Conservation (phyloP, 1,140 invertebrate species). For the Tribolium madens region DNA sequence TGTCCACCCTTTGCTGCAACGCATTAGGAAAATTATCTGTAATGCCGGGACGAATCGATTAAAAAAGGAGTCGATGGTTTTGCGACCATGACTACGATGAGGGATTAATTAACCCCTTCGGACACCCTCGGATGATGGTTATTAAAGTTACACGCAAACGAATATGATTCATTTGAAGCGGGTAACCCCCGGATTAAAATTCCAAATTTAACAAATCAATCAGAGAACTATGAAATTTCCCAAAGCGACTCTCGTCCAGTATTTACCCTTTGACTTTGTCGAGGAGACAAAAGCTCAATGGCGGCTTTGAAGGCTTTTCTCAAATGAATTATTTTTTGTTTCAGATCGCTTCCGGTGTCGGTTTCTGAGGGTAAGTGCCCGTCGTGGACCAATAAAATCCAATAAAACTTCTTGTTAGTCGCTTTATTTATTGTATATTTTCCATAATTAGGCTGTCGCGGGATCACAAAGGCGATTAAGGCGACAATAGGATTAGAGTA, state of each 20-base stretch:
- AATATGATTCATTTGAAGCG: slow-evolving; percentile 52
- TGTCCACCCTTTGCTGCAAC: slow-evolving; percentile 20
- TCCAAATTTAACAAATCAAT: slow-evolving; percentile 1
- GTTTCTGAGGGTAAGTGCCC: neutral
- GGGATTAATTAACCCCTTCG: slow-evolving; percentile 56
- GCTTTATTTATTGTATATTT: slow-evolving; percentile 53
- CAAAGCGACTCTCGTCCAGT: neutral
- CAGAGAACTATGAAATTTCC: neutral
- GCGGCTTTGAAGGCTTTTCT: neutral
- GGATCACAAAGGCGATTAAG: slow-evolving; percentile 52
- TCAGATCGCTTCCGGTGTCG: neutral
- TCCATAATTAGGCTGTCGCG: slow-evolving; percentile 54
- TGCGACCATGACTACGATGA: slow-evolving; percentile 54
- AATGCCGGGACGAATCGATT: slow-evolving; percentile 33
- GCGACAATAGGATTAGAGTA: slow-evolving; percentile 53
- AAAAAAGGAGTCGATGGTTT: slow-evolving; percentile 43
- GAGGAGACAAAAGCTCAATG: neutral
- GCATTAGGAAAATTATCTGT: slow-evolving; percentile 30
- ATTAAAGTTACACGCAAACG: slow-evolving; percentile 56
- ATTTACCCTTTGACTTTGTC: neutral
- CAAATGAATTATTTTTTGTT: slow-evolving; percentile 10
- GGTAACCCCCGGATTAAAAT: neutral
- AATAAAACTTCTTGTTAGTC: slow-evolving; percentile 36
- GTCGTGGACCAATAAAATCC: slow-evolving; percentile 8
- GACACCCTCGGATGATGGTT: slow-evolving; percentile 49